phyloP scores from a whole-genome alignment of 2,113 vertebrate species.

The Cettia cetti region DNA sequence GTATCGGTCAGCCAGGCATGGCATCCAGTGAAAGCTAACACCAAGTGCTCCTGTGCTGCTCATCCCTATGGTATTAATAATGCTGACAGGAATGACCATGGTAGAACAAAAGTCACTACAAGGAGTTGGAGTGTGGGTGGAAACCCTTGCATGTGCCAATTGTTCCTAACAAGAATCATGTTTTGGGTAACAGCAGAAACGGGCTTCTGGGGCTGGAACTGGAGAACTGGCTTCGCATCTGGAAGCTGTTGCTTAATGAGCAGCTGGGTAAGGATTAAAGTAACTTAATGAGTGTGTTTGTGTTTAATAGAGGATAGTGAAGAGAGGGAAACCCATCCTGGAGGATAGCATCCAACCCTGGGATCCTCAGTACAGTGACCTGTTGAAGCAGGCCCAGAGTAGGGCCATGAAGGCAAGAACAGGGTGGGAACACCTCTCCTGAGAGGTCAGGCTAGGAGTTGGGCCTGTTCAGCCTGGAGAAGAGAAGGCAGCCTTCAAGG shows the following conservation, averaged over 20 bases:
- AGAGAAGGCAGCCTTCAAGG: background rate
- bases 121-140: background rate
- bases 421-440: rapidly evolving
- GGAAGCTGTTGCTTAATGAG: background rate
- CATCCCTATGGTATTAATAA: background rate
- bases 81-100: background rate
- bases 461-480: background rate
- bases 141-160: background rate
- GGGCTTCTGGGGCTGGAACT: background rate
- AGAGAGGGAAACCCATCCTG: background rate
- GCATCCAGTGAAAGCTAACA: background rate
- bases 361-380: background rate
- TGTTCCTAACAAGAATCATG: background rate
- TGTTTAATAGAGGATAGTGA: background rate
- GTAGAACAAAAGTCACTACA: background rate
- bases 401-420: background rate
- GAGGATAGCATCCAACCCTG: too few species aligned
- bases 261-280: background rate
- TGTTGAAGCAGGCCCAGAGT: rapidly evolving
- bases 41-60: background rate
- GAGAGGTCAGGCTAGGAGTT: background rate
- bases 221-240: background rate
- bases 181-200: background rate
- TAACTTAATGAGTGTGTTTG: background rate
- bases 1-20: background rate